Conservation (phyloP, 2,113 vertebrate genomes). For the Bos indicus region DNA sequence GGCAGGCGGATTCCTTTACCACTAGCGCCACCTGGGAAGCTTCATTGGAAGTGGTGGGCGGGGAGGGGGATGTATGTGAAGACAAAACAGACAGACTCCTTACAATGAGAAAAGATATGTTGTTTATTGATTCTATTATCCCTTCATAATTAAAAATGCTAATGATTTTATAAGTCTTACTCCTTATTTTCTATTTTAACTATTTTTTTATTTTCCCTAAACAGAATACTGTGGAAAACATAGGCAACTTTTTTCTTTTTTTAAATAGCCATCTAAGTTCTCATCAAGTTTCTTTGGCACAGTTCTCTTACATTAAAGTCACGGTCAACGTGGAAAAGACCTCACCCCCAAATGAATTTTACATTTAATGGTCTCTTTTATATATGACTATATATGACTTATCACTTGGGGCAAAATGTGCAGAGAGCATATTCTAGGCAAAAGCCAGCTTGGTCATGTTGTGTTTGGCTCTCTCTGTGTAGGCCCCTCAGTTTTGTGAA, state of each 20-base stretch:
- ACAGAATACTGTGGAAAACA: background rate
- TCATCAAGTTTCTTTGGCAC: background rate
- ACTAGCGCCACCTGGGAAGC: background rate
- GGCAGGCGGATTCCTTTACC: background rate
- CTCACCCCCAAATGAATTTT: background rate
- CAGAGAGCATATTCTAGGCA: background rate
- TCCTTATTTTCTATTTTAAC: conserved; percentile 2
- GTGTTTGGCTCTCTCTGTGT: background rate
- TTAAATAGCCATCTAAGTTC: background rate
- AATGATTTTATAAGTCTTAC: background rate
- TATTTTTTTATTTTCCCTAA: background rate
- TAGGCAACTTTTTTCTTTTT: background rate
- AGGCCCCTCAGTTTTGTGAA: background rate
- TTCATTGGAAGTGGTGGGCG: background rate
- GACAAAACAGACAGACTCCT: background rate
- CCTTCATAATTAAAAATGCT: background rate
- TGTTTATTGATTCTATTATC: background rate
- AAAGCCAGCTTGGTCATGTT: background rate
- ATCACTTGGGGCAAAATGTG: background rate
- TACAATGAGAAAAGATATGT: background rate
- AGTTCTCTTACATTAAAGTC: background rate
- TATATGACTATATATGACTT: background rate
- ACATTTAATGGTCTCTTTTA: background rate
- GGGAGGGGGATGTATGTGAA: background rate
- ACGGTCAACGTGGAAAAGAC: background rate